Evolutionary conservation across 2,888 invertebrate species (phyloP), one percentile per base, ranked within the genome.

Genomic region (Metellina segmentata): DNA sequence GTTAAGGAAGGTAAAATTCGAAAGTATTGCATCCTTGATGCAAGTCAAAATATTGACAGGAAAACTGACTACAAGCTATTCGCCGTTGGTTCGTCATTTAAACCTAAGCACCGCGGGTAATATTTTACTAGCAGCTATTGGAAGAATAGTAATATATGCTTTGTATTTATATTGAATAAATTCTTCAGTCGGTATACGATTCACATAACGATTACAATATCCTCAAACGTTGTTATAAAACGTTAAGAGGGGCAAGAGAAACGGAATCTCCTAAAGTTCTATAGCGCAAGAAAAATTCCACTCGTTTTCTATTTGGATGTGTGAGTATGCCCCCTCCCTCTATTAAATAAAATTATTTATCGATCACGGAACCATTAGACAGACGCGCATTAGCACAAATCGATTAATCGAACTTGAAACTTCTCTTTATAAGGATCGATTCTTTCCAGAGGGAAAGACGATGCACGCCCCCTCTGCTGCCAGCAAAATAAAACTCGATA

Each of bases 271-370:
- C 9, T 16, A 61, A 9, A 61, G 61, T 34, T 34, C 34, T 34
- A 34, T 16, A 61, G 61, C 69, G 69, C 34, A 19, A 13, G 77
- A 48, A 61, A 77, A 77, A 75, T 78, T 34, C 77, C 77, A 86
- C 78, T 86, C 85, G 70, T 86, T 69, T 78, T 86, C 78, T 85
- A 78, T 86, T 85, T 82, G 69, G 70, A 71, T 82, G 70, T 19
- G 19, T 19, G 74, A 74, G 74, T 74, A 61, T 61, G 61, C 61
- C 61, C 79, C 82, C 85, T 81, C 87, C 61, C 53, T 81, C 81
- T 87, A 87, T 87, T 87, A 87, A 87, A 87, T 87, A 87, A 87
- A 87, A 87, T 81, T 81, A 71, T 79, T 79, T 79, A 87, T 87
- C 87, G 87, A 87, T 87, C 78, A 71, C 70, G 81, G 77, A 86